Percentiles rank a stretch among this genome's conserved stretches.
phyloP scores from a whole-genome alignment of 35 echinoderm and acorn worm species.

The Patiria miniata region DNA sequence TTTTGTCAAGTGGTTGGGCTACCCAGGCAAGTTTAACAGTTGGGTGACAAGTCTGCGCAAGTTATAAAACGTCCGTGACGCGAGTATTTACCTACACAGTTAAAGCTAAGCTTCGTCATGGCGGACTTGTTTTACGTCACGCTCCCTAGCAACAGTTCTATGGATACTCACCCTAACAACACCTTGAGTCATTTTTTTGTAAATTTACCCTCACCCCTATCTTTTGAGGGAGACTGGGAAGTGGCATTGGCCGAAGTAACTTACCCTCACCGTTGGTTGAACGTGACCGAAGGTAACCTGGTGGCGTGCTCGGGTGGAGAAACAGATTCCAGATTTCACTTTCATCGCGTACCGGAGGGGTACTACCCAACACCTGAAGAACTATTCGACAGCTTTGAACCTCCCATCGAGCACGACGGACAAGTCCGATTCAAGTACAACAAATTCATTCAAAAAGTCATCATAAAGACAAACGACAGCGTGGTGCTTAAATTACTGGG shows the following conservation, averaged over 20 bases:
- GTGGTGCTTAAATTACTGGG: background rate
- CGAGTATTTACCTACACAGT: background rate
- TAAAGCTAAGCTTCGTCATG: background rate
- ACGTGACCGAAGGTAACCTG: background rate
- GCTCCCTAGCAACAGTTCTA: conserved; percentile 48
- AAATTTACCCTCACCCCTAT: conserved; percentile 18
- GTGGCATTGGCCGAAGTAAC: conserved; percentile 14
- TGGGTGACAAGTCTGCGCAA: conserved; percentile 56
- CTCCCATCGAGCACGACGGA: background rate
- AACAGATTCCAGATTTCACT: too few relatives aligned
- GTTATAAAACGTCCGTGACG: background rate
- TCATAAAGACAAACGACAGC: background rate
- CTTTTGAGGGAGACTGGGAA: conserved; percentile 50
- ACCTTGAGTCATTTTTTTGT: conserved; percentile 39
- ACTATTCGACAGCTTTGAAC: background rate
- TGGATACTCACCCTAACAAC: conserved; percentile 53
- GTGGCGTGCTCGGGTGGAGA: background rate
- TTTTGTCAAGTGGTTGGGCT: conserved; percentile 83
- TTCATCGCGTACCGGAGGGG: too few relatives aligned
- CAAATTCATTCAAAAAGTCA: background rate
- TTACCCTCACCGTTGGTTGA: conserved; percentile 46
- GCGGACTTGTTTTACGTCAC: conserved; percentile 49
- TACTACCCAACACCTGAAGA: too few relatives aligned
- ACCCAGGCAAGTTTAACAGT: conserved; percentile 71
- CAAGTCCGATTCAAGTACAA: background rate